A percentile compares a stretch with the other conserved stretches of the same genome.
Evolutionary conservation across 2,888 invertebrate genomes (phyloP).

Genomic region (Brachylomia viminalis): DNA sequence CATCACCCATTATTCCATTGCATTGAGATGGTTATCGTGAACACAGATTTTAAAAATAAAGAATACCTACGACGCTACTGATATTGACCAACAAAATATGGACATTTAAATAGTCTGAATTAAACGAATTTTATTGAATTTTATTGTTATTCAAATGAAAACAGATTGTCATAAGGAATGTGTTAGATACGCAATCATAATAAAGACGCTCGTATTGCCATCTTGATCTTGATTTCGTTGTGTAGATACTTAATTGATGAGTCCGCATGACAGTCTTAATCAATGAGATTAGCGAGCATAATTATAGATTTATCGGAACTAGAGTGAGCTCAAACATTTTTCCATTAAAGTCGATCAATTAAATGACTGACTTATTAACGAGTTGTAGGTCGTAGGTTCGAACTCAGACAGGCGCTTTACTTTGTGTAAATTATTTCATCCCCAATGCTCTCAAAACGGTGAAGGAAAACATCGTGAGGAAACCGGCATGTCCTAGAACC

Average conservation of each 20-base stretch:
- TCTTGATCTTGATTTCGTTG: constrained; percentile 9
- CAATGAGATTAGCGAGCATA: neutral
- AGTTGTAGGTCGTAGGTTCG: no score
- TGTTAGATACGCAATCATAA: neutral
- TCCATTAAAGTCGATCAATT: neutral
- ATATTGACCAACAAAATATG: no score
- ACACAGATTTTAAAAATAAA: neutral
- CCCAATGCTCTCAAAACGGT: no score
- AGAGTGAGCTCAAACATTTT: neutral
- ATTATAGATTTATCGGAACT: neutral
- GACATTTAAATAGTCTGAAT: no score
- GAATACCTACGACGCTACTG: neutral
- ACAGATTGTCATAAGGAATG: neutral
- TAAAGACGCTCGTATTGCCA: neutral
- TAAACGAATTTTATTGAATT: no score
- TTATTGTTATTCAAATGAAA: neutral
- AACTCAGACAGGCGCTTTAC: no score
- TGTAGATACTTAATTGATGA: neutral
- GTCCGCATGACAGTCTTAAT: neutral
- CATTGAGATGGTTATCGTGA: neutral
- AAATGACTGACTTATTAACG: no score
- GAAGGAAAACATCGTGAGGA: no score
- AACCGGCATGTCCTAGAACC: no score
- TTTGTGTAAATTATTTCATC: no score
- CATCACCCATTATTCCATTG: neutral